Conservation (phyloP, 2,113 vertebrate genomes). For the Seriola dumerili region DNA sequence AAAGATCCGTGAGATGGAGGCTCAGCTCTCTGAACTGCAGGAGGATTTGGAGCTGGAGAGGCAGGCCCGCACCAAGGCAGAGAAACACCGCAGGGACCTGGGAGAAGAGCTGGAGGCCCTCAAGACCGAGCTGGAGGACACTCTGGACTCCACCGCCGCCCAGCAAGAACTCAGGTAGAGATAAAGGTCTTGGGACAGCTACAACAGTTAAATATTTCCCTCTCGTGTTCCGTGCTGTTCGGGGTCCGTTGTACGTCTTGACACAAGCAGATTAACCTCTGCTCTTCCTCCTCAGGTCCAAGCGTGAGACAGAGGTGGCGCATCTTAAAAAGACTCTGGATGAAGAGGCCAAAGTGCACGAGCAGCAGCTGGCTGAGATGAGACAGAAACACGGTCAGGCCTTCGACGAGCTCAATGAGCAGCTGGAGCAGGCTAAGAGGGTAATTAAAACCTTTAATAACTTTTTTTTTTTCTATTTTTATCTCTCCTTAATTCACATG, state of each 20-base stretch:
- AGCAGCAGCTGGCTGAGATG: constrained; percentile 93
- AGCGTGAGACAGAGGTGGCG: constrained; percentile 95
- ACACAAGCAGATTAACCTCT: not conserved
- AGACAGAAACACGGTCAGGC: constrained; percentile 95
- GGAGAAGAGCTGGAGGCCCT: constrained; percentile 97
- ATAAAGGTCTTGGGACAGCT: too few species aligned
- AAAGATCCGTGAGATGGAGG: constrained; percentile 96
- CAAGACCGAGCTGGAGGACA: constrained; percentile 98
- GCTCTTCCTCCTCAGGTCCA: constrained; percentile 83
- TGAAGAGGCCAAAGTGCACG: constrained; percentile 92
- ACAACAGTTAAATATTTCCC: not conserved
- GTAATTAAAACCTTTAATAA: constrained; percentile 72
- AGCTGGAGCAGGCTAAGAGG: constrained; percentile 96
- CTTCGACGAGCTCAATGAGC: constrained; percentile 95
- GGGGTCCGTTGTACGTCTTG: not conserved
- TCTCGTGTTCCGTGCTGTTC: not conserved
- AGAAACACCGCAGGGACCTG: constrained; percentile 96
- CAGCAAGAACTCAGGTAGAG: constrained; percentile 96
- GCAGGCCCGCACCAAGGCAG: constrained; percentile 91
- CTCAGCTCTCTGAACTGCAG: constrained; percentile 95
- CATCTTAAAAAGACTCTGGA: constrained; percentile 95
- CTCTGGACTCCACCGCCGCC: constrained; percentile 94
- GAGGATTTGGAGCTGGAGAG: constrained; percentile 96
- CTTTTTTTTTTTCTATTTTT: not conserved
- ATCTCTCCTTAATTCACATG: too few species aligned